Evolutionary conservation across 2,888 invertebrate genomes (phyloP), one percentile per base, ranked within the genome.

Genomic region (Pollenia amentaria): DNA sequence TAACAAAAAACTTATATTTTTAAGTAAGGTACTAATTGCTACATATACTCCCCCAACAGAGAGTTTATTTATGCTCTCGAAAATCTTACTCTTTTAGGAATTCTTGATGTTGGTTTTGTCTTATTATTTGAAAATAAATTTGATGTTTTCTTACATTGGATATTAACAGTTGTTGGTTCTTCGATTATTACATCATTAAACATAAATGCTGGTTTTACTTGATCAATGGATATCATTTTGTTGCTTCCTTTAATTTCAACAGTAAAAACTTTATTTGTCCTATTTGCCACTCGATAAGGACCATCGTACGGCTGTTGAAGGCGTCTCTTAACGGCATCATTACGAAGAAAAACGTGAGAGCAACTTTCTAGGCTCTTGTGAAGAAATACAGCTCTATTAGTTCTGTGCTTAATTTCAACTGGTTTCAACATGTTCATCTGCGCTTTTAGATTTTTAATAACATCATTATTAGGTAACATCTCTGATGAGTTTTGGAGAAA

Each of bases 381-480:
- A 21, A 65, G 21, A 46, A 46, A 65, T 21, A 65, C 44, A 40
- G 44, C 10, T 64, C 12, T 44, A 44, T 64, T 62, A 2, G 62
- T 42, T 16, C 42, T 62, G 16, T 62, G 16, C 16, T 40, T 62
- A 16, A 62, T n/a, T 16, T n/a, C 62, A 10, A 42, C 62, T 16
- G 62, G 62, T 7, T 16, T 62, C n/a, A 42, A n/a, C n/a, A n/a
- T n/a, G n/a, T n/a, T n/a, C n/a, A n/a, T n/a, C n/a, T n/a, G n/a
- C n/a, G n/a, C n/a, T 42, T 62, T 62, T 16, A 62, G 62, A 57
- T 29, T 57, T 57, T 53, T 16, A 18, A 57, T 12, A 16, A 62
- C 40, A 6, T 62, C 29, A 14, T 8, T 57, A 12, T 10, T 12
- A 57, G 55, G 55, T 55, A 21, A 21, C 21, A 21, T 60, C n/a